Conservation (phyloP, 2,888 invertebrate species). For the Drosophila macrospina region DNA sequence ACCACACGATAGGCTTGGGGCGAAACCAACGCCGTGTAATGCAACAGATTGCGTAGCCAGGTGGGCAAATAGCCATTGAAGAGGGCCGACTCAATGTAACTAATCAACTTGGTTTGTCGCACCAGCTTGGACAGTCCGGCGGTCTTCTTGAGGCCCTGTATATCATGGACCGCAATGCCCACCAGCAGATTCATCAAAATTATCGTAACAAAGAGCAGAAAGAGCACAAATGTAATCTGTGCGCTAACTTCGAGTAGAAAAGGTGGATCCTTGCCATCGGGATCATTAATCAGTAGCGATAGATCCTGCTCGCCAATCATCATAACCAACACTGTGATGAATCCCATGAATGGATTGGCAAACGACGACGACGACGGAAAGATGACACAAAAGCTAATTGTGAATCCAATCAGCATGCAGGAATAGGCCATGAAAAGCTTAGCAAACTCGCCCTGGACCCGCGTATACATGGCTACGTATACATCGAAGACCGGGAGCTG, state of each 20-base stretch:
- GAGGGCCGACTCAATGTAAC: slow-evolving; percentile 92
- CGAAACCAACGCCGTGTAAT: slow-evolving; percentile 92
- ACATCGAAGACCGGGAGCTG: slow-evolving; percentile 95
- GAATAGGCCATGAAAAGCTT: slow-evolving; percentile 94
- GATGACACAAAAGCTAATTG: slow-evolving; percentile 94
- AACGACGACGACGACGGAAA: slow-evolving; percentile 93
- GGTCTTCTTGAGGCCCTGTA: slow-evolving; percentile 93
- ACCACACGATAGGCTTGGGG: slow-evolving; percentile 94
- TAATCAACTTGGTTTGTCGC: slow-evolving; percentile 94
- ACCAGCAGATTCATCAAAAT: slow-evolving; percentile 94
- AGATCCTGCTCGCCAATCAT: slow-evolving; percentile 95
- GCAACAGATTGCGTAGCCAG: slow-evolving; percentile 90
- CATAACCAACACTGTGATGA: slow-evolving; percentile 94
- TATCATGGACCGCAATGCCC: slow-evolving; percentile 95
- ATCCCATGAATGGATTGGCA: slow-evolving; percentile 93
- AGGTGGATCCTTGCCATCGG: slow-evolving; percentile 91
- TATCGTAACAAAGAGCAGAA: slow-evolving; percentile 93
- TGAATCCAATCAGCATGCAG: slow-evolving; percentile 93
- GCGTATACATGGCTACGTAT: slow-evolving; percentile 96
- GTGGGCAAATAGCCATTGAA: slow-evolving; percentile 92
- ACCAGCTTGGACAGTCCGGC: slow-evolving; percentile 93
- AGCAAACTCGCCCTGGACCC: slow-evolving; percentile 94
- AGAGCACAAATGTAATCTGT: slow-evolving; percentile 92
- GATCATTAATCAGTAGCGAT: slow-evolving; percentile 90
- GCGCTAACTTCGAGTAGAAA: slow-evolving; percentile 92